Percentiles rank a stretch among this genome's conserved stretches.
Evolutionary conservation across 2,888 invertebrate genomes (phyloP).

Genomic region (Mimachlamys varia): DNA sequence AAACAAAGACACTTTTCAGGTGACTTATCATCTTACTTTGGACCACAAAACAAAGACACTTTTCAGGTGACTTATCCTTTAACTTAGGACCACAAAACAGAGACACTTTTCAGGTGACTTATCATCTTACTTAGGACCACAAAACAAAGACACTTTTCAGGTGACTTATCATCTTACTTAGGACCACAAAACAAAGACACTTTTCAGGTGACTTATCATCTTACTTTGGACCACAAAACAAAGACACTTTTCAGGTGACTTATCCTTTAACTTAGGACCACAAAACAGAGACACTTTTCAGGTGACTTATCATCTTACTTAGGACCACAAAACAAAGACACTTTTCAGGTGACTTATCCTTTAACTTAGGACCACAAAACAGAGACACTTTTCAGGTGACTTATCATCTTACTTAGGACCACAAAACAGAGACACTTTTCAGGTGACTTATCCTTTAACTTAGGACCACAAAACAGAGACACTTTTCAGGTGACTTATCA

Average conservation of each 20-base stretch:
- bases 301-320: constrained; percentile 82
- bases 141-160: too few relatives aligned
- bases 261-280: constrained; percentile 81
- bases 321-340: constrained; percentile 82
- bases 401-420: constrained; percentile 82
- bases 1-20: too few relatives aligned
- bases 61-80: too few relatives aligned
- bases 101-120: too few relatives aligned
- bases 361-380: constrained; percentile 79
- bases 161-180: constrained; percentile 82
- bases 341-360: too few relatives aligned
- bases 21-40: constrained; percentile 82
- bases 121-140: constrained; percentile 80
- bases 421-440: constrained; percentile 83
- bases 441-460: constrained; percentile 82
- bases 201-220: too few relatives aligned
- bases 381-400: too few relatives aligned
- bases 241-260: too few relatives aligned
- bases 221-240: constrained; percentile 80
- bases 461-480: constrained; percentile 82
- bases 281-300: too few relatives aligned
- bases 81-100: constrained; percentile 80
- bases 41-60: constrained; percentile 82
- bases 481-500: too few relatives aligned
- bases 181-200: constrained; percentile 82